Evolutionary conservation across 2,113 vertebrate species (phyloP), one percentile per base, ranked within the genome.

Genomic region (Chionis minor): DNA sequence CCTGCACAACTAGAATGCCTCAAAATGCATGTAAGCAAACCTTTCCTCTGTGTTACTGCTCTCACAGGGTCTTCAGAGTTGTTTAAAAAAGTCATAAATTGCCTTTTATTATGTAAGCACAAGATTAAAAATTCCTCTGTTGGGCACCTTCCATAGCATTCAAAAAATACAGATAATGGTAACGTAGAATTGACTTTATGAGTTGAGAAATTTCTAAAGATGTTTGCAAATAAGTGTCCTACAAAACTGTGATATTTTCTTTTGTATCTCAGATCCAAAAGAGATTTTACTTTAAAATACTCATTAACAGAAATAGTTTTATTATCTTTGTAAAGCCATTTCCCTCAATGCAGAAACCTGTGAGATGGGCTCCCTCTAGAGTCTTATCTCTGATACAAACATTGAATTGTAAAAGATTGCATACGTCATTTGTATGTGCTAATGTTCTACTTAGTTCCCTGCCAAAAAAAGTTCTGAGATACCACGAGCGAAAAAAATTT

Each of bases 361-460:
- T 91, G 88, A 88, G 63, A 42, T 32, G 95, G 86, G 95, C 95
- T 92, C 97, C 97, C 97, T 96, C 97, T 97, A 88, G 90, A 81
- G 97, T 69, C 82, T 80, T 15, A 11, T 20, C 65, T 77, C 27
- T 35, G 61, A 74, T 19, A 93, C 21, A 84, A 61, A 73, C 24
- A 15, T 32, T 28, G 47, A 94, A 77, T 55, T 35, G 40, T 4
- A 67, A 74, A 95, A 93, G 52, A 42, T 4, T 49, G 24, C 14
- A 54, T 4, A 12, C 10, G 30, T n/a, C 33, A 44, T 65, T 81
- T 67, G 4, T 3, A 65, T 5, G 8, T 21, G 9, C 24, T 38
- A 86, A 52, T 2, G 85, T 11, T 54, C 14, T 49, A 32, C 12
- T 38, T 27, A 47, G 22, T 28, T 35, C 45, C 23, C 24, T 62